Base-by-base conservation (phyloP, 1,140 invertebrate species). In the Tetragonula clypearis region DNA sequence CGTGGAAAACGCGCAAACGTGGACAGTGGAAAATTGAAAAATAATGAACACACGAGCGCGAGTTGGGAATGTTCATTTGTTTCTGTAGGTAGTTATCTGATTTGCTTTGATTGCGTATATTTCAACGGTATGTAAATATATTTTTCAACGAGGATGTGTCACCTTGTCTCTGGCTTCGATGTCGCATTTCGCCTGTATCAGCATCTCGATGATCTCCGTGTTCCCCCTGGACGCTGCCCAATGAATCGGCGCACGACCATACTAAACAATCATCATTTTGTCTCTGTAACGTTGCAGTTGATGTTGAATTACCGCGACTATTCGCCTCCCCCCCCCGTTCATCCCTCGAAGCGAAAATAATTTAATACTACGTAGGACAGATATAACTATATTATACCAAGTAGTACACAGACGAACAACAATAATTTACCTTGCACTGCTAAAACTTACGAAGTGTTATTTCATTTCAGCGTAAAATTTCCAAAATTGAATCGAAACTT, bases 101-200 rank as follows among this genome's bases (percentile, higher is more conserved):
- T 35, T 72, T n/a, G 2, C 6, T 72, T 76, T 15, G 23, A 58
- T 58, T 60, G 41, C 41, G 4, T 49, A 58, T 14, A 58, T 14
- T 30, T 23, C 2, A 17, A 56, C 2, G 15, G 8, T 5, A 21
- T 23, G 8, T 30, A 30, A 62, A 8, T 41, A n/a, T 35, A 41
- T 76, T n/a, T 30, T 41, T 69, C 5, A 17, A 3, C 11, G 17
- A 49, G 30, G 60, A 49, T 8, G 41, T 62, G n/a, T 94, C 95
- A 97, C 97, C 96, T 97, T 97, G 92, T 97, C 97, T 85, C 95
- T 95, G 1, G 96, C 97, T 95, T 97, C 97, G 65, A 97, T 97
- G 92, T 97, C 97, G 90, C 97, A 97, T 91, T 97, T 97, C 5
- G 96, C 96, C 55, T 96, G 95, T 62, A 97, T 96, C 49, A 97